These are phyloP conservation scores for Leptinotarsa juncta DNA, from an alignment of 2,888 invertebrate species.

Conservation along the genomic window DNA sequence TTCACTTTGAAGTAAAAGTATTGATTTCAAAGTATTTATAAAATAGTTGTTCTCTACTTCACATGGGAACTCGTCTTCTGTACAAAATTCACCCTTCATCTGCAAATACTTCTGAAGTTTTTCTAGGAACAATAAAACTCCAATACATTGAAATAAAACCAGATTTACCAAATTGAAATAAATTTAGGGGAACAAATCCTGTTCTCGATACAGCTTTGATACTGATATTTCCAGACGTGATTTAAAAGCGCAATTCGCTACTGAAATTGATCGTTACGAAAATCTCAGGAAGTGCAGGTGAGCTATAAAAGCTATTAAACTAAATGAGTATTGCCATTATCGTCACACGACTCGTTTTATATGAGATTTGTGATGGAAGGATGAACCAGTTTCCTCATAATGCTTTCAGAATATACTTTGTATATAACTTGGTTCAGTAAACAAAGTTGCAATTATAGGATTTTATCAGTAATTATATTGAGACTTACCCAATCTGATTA, in stretches of 20 bases:
- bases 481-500: too few relatives aligned
- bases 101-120: neutral
- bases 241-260: constrained; percentile 20
- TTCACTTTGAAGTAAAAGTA: too few relatives aligned
- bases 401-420: neutral
- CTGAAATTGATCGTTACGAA: constrained; percentile 18
- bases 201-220: constrained; percentile 9
- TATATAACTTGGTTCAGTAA: neutral
- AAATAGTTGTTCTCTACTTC: too few relatives aligned
- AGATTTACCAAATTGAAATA: constrained; percentile 17
- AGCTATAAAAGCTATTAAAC: constrained; percentile 12
- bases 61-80: neutral
- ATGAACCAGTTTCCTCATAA: neutral
- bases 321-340: constrained; percentile 18
- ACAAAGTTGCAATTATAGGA: neutral
- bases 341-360: constrained; percentile 16
- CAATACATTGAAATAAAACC: neutral
- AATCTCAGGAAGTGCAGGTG: constrained; percentile 18
- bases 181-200: constrained; percentile 19
- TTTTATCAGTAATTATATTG: neutral
- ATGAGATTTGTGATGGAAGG: constrained; percentile 14
- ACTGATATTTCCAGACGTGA: constrained; percentile 17
- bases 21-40: too few relatives aligned
- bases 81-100: neutral
- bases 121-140: neutral